Evolutionary conservation across 2,113 vertebrate genomes (phyloP), one percentile per base, ranked within the genome.

Genomic region (Siphamia tubifer): DNA sequence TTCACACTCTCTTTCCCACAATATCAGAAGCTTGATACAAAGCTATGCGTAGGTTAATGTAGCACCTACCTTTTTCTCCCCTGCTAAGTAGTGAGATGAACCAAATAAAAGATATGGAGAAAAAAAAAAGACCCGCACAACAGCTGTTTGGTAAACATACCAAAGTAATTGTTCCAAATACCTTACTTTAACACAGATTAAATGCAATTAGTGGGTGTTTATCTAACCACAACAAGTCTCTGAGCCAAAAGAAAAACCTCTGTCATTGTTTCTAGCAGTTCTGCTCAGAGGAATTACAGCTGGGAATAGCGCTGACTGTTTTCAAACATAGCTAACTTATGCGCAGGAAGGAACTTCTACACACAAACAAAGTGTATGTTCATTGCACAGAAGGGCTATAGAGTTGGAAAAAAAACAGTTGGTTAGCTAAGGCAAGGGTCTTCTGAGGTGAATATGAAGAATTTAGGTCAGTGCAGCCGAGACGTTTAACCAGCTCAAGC

Each of bases 401-500:
- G 40, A 48, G 54, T 35, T 34, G 51, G 25, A 13, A 60, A 57
- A 57, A 67, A 61, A 63, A 47, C 13, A 5, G 49, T 55, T 54
- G 57, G 82, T 56, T 67, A 66, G 74, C 48, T 39, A 54, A 74
- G 65, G 56, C 77, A 47, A 75, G 86, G 91, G 91, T 92, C 90
- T 81, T 91, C 88, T 92, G 89, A 93, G 90, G 90, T 93, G 91
- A 93, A 80, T 79, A 66, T 71, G 60, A 89, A 84, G 84, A 92
- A 92, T 92, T 92, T 89, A 91, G 90, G 91, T 92, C 92, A 92
- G 81, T 68, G 64, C 84, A 88, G 83, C 63, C 36, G 84, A 91
- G 84, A 90, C 72, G 61, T 90, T 82, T 75, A 86, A 90, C 86
- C 84, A 86, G 78, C 85, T 85, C 67, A 87, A 85, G 88, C 86